Percentiles rank a stretch among this genome's conserved stretches.
Conservation (phyloP, 1,140 invertebrate species). For the Lepidurus couesii region DNA sequence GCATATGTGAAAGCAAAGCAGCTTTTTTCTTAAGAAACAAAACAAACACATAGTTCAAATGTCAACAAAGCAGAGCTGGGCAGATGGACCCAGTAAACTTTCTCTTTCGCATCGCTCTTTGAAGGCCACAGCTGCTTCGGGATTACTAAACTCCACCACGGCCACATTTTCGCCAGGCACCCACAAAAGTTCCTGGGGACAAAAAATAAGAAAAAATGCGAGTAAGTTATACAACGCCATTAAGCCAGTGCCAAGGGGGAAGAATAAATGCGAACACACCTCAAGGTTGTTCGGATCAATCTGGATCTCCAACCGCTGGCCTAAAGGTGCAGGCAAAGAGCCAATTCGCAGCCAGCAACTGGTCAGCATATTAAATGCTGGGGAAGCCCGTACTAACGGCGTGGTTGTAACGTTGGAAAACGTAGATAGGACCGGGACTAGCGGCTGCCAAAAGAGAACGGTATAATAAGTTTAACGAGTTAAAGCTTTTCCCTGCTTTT, state of each 20-base stretch:
- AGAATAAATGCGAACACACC: neutral
- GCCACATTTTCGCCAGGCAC: conserved; percentile 1
- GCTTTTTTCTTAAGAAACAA: neutral
- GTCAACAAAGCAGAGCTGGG: neutral
- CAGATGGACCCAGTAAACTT: neutral
- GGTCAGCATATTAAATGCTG: neutral
- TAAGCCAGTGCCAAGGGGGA: no score
- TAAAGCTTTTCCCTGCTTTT: no score
- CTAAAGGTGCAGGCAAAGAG: neutral
- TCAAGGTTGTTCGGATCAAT: neutral
- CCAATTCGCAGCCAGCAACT: conserved; percentile 9
- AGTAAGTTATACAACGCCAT: no score
- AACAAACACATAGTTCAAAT: neutral
- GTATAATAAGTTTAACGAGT: neutral
- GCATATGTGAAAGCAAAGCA: no score
- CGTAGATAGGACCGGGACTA: neutral
- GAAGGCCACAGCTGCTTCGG: conserved; percentile 15
- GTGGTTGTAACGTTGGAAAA: neutral
- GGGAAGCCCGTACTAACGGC: neutral
- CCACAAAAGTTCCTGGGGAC: neutral
- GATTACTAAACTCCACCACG: neutral
- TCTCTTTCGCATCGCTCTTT: conserved; percentile 11
- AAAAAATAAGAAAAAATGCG: no score
- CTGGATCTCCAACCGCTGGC: neutral
- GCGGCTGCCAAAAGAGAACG: neutral